Evolutionary conservation across 2,797 vertebrate species (phyloP), one percentile per base, ranked within the genome.

Genomic region (Syngnathus rostellatus): DNA sequence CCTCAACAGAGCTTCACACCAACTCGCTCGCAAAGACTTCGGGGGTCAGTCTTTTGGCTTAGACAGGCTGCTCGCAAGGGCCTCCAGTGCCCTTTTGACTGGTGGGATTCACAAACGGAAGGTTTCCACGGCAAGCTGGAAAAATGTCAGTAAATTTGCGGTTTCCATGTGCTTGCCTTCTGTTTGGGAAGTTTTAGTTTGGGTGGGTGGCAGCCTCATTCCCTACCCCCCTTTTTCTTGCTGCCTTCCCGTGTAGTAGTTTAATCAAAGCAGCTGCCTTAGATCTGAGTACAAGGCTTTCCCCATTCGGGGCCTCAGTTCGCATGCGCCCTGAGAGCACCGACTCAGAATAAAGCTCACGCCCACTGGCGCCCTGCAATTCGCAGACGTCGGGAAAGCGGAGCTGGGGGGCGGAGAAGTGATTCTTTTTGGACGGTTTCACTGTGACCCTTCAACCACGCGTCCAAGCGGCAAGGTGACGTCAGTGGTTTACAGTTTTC

Each of bases 241-340:
- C 74, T 77, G 73, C 48, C 37, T 51, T 72, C 73, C 71, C 75
- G 72, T 80, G 70, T 74, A 85, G 74, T 85, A 83, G 83, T 85
- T 84, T 81, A 83, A 86, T 75, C 76, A 73, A 68, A 72, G 80
- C 88, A 89, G 88, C 89, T 90, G 87, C 84, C 83, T 86, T 77
- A 77, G 83, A 87, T 90, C 86, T 84, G 77, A 72, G 81, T 72
- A 77, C 76, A 88, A 86, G 83, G 80, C 79, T 81, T 85, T 86
- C 84, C 88, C 89, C 76, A 79, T 77, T 72, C 21, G 85, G 85
- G 85, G 87, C 87, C 88, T 89, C 89, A 85, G 81, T 76, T 80
- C 86, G 86, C 87, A 86, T 90, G 90, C 89, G 87, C 85, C 71
- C 72, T 83, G 48, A 65, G 51, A 84, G 66, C 72, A 67, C 75